A percentile compares a stretch with the other conserved stretches of the same genome.
These are phyloP conservation scores for Corydoras maculifer DNA, from an alignment of 2,113 vertebrate species.

Conservation along the genomic window DNA sequence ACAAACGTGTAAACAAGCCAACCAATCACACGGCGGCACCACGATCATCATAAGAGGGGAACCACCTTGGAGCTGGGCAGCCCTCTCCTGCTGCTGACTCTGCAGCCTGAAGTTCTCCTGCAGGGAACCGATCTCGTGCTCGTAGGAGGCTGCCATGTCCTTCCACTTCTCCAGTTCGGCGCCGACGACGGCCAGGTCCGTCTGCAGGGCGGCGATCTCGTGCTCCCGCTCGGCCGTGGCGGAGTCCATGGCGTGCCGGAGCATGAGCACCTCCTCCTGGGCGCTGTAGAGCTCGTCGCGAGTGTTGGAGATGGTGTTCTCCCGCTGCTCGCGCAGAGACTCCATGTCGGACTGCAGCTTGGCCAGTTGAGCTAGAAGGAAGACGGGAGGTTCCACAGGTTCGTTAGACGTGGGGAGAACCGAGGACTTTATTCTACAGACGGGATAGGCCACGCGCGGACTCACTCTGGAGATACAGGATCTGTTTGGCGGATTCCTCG, in stretches of 20 bases:
- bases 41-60: background rate
- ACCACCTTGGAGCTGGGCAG: constrained; percentile 75
- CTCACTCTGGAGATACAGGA: constrained; percentile 90
- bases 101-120: constrained; percentile 77
- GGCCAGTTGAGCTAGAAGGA: constrained; percentile 59
- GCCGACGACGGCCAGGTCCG: constrained; percentile 72
- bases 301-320: constrained; percentile 79
- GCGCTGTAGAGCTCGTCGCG: constrained; percentile 81
- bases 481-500: constrained; percentile 91
- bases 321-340: constrained; percentile 82
- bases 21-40: background rate
- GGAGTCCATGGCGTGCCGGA: constrained; percentile 79
- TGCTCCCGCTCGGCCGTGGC: constrained; percentile 76
- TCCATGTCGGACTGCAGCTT: constrained; percentile 87
- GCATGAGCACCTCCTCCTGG: constrained; percentile 83
- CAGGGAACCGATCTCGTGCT: constrained; percentile 77
- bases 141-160: constrained; percentile 77
- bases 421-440: no score
- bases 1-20: background rate
- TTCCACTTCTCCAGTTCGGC: constrained; percentile 82
- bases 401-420: background rate
- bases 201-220: constrained; percentile 78
- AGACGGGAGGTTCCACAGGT: background rate
- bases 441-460: background rate
- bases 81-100: constrained; percentile 71